Conservation (phyloP, 2,113 vertebrate species). For the Turnix velox region DNA sequence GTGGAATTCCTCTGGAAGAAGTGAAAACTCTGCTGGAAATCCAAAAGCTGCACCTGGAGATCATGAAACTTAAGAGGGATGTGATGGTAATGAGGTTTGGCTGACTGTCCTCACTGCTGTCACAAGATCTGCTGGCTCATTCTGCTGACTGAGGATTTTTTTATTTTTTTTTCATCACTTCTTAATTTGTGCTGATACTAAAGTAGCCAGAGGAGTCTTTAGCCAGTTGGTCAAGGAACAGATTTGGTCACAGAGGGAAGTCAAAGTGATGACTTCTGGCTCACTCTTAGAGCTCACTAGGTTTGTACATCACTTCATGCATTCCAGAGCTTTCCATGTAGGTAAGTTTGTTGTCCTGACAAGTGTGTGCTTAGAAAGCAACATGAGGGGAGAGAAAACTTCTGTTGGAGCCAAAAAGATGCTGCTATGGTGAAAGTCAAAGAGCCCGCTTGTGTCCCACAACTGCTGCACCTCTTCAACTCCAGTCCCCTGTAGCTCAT, state of each 20-base stretch:
- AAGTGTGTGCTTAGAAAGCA: neutral
- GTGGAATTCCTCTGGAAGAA: slow-evolving; percentile 7
- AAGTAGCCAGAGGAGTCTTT: neutral
- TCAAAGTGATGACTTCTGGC: neutral
- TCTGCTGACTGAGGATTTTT: neutral
- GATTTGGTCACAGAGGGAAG: neutral
- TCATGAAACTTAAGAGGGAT: slow-evolving; percentile 22
- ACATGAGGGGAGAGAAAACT: neutral
- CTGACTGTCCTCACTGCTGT: neutral
- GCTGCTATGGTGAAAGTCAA: fast-evolving
- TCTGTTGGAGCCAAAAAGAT: fast-evolving
- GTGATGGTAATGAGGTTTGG: fast-evolving
- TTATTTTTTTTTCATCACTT: neutral
- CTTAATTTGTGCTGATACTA: neutral
- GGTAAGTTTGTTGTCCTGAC: fast-evolving
- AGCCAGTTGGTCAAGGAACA: neutral
- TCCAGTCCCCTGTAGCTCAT: fast-evolving
- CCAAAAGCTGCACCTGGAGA: slow-evolving; percentile 49
- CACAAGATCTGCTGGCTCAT: neutral
- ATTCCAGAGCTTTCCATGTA: neutral
- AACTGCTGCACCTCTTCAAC: neutral
- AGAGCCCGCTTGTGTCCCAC: fast-evolving
- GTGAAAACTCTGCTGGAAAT: slow-evolving; percentile 54
- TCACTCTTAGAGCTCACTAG: neutral
- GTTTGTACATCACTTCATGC: neutral